phyloP scores from a whole-genome alignment of 92 coral and sea anemone species.

The Parazoanthus darwini region DNA sequence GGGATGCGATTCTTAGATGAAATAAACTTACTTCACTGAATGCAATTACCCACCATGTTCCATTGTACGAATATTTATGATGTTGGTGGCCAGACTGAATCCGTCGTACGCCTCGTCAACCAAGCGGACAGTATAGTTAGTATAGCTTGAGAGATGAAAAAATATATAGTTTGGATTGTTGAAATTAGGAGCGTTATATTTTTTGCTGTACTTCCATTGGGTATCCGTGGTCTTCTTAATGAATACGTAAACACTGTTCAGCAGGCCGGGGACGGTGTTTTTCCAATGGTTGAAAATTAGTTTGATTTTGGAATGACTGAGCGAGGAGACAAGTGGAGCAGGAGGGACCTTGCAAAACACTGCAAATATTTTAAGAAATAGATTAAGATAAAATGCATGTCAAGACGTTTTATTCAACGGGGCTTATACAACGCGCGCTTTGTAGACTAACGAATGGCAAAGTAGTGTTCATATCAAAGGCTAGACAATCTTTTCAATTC shows the following conservation, averaged over 20 bases:
- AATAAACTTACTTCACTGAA: no score
- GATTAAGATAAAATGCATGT: no score
- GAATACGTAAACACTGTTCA: background rate
- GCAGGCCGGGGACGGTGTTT: background rate
- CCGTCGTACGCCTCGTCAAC: slow-evolving; percentile 1
- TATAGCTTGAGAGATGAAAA: background rate
- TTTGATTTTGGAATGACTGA: background rate
- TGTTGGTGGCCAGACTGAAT: slow-evolving; percentile 21
- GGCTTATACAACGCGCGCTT: no score
- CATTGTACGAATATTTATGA: background rate
- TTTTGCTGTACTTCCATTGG: background rate
- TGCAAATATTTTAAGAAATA: background rate
- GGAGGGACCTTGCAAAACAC: slow-evolving; percentile 32
- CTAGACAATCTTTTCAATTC: no score
- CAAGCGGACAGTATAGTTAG: background rate
- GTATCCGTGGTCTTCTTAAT: background rate
- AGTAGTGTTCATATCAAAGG: no score
- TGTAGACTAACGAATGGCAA: no score
- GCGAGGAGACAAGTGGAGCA: no score
- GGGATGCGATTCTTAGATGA: no score
- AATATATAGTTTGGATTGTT: no score
- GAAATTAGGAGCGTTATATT: background rate
- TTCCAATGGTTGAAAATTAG: background rate
- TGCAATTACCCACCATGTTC: slow-evolving; percentile 18
- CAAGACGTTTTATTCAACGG: no score